Evolutionary conservation across 2,113 vertebrate genomes (phyloP).

Genomic region (Leucosticte australis): DNA sequence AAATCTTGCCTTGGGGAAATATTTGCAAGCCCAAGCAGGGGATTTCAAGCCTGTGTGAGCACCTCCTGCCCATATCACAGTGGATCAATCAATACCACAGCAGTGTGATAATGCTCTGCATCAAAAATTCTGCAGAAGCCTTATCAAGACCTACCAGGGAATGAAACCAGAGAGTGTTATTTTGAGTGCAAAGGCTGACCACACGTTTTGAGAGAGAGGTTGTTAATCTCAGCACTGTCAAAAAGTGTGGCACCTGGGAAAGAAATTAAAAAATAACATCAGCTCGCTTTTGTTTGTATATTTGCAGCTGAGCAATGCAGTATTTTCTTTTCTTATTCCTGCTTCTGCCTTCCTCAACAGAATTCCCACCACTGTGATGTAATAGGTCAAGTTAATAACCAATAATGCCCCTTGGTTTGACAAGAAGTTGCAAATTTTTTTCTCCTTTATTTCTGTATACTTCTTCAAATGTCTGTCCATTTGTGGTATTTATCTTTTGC

Average conservation of each 20-base stretch:
- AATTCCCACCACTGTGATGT: background rate
- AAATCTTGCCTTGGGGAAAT: constrained; percentile 1
- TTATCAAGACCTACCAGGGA: background rate
- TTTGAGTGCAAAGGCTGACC: background rate
- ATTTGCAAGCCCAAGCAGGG: constrained; percentile 6
- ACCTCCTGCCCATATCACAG: background rate
- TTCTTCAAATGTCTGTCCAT: background rate
- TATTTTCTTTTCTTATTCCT: background rate
- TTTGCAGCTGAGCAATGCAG: background rate
- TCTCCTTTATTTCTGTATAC: rapidly evolving
- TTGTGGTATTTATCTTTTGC: background rate
- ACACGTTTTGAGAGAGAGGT: background rate
- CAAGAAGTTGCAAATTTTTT: rapidly evolving
- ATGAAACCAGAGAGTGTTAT: background rate
- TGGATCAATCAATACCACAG: constrained; percentile 24
- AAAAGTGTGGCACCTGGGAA: background rate
- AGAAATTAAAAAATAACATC: background rate
- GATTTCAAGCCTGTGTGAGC: background rate
- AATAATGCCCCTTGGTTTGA: background rate
- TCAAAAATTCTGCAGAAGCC: background rate
- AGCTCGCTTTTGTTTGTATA: constrained; percentile 1
- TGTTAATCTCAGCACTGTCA: constrained; percentile 8
- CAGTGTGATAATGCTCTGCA: background rate
- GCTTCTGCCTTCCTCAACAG: background rate
- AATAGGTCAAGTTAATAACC: background rate